Evolutionary conservation across 1,140 invertebrate species (phyloP).

Genomic region (Colletes latitarsis): DNA sequence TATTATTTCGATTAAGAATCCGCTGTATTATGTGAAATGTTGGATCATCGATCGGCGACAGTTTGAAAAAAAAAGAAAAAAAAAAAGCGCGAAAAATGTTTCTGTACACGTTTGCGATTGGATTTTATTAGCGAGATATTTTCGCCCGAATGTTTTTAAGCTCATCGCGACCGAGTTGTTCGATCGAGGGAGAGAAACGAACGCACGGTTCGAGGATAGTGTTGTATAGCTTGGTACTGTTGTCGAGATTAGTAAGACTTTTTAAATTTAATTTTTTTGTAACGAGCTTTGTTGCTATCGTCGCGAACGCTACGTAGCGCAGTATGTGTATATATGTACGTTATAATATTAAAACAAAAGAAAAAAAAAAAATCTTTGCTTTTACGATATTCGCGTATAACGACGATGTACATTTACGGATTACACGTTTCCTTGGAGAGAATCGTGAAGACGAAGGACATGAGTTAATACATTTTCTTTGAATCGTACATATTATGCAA

Average conservation of each 20-base stretch:
- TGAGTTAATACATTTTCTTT: not conserved
- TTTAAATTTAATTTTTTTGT: conserved; percentile 45
- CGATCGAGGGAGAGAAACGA: not conserved
- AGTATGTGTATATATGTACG: conserved; percentile 1
- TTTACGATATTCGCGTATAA: not conserved
- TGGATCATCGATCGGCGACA: conserved; percentile 49
- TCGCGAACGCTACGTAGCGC: conserved; percentile 47
- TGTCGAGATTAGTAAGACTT: not conserved
- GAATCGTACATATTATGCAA: not conserved
- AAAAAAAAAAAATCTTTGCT: not conserved
- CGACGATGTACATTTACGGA: conserved; percentile 1
- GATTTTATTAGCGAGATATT: not conserved
- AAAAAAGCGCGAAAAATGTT: conserved; percentile 3
- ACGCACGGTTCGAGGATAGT: not conserved
- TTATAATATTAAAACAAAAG: not conserved
- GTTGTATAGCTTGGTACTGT: conserved; percentile 16
- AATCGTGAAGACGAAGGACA: not conserved
- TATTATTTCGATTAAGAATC: conserved; percentile 79
- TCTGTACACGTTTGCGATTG: not conserved
- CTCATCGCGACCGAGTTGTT: conserved; percentile 15
- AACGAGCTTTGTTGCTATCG: conserved; percentile 49
- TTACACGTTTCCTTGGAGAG: conserved; percentile 2
- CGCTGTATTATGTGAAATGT: conserved; percentile 70
- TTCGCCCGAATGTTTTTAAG: not conserved
- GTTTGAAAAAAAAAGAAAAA: conserved; percentile 31